These are phyloP conservation scores for Alectoris magna DNA, from an alignment of 2,797 vertebrate genomes.

Conservation along the genomic window DNA sequence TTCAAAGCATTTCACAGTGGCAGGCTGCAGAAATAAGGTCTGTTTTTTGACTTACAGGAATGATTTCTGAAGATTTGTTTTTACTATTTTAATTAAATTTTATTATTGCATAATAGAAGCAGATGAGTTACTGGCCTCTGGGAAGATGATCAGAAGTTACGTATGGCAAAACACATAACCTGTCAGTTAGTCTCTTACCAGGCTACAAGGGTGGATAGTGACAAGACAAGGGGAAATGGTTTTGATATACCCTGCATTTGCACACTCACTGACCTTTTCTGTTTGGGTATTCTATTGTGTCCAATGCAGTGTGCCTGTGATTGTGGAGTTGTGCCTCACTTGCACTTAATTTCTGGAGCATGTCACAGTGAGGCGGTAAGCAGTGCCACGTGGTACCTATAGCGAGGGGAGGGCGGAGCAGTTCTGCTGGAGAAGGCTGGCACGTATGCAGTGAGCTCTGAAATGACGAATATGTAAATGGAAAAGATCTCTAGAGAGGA, in stretches of 20 bases:
- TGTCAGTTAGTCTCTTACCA: background rate
- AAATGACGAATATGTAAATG: conserved; percentile 19
- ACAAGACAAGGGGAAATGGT: too few relatives aligned
- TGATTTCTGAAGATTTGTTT: background rate
- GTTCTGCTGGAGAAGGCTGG: background rate
- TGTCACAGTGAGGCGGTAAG: background rate
- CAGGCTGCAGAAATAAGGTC: background rate
- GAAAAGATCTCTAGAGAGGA: conserved; percentile 28
- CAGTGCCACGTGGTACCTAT: background rate
- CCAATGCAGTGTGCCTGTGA: background rate
- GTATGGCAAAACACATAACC: too few relatives aligned
- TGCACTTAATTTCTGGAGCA: background rate
- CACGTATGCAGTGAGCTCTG: background rate
- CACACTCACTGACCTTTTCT: background rate
- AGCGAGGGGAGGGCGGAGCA: background rate
- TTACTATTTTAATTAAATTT: background rate
- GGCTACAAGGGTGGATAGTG: too few relatives aligned
- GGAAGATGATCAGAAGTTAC: background rate
- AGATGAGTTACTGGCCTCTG: background rate
- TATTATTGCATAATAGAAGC: background rate
- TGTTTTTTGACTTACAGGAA: background rate
- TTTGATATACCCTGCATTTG: background rate
- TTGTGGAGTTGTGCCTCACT: background rate
- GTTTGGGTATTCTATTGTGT: background rate
- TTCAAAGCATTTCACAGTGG: background rate